Conservation (phyloP, 2,113 vertebrate genomes). For the Strix aluco region DNA sequence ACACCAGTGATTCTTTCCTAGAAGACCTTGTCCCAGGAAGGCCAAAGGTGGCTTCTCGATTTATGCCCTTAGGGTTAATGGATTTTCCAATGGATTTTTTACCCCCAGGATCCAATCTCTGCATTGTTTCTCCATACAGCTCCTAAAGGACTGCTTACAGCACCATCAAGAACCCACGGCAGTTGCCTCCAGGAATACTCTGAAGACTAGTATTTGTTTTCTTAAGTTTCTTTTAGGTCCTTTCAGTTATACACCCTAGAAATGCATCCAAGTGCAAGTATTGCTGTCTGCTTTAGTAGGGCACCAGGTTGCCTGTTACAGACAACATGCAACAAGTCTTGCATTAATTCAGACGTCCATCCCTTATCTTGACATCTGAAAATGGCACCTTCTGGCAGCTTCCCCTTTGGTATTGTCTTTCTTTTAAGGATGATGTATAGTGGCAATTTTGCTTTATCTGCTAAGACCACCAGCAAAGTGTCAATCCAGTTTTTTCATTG, state of each 20-base stretch:
- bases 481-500: constrained; percentile 28
- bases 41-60: background rate
- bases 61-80: background rate
- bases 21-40: background rate
- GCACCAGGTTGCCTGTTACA: constrained; percentile 35
- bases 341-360: constrained; percentile 56
- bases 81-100: background rate
- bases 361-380: constrained; percentile 69
- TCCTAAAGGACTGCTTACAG: background rate
- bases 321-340: constrained; percentile 61
- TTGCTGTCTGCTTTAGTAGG: background rate
- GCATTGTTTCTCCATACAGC: background rate
- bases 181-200: background rate
- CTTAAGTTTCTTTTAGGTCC: background rate
- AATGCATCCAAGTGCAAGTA: background rate
- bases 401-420: constrained; percentile 55
- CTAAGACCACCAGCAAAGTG: constrained; percentile 63
- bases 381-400: constrained; percentile 64
- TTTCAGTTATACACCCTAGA: background rate
- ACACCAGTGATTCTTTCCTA: background rate
- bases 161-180: background rate
- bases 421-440: constrained; percentile 64
- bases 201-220: background rate
- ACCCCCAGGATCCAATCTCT: background rate
- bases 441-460: constrained; percentile 59